Evolutionary conservation across 2,888 invertebrate species (phyloP).

Genomic region (Phoenoteleia sp.): DNA sequence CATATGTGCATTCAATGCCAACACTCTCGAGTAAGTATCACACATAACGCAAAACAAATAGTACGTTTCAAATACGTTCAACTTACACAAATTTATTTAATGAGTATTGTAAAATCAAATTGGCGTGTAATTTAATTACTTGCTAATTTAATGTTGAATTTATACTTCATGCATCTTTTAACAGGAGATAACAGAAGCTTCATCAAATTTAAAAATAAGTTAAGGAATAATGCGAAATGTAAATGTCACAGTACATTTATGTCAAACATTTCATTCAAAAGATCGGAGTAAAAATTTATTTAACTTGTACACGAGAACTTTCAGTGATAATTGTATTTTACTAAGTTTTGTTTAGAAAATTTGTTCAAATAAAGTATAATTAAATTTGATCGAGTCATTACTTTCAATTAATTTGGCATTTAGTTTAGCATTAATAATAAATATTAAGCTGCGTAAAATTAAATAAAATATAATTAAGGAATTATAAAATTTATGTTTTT

Average conservation of each 20-base stretch:
- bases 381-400: too few species aligned
- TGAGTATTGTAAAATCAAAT: constrained; percentile 10
- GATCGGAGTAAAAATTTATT: constrained; percentile 26
- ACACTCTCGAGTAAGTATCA: too few species aligned
- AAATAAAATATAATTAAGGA: constrained; percentile 10
- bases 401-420: too few species aligned
- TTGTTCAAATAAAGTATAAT: too few species aligned
- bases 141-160: background rate
- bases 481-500: constrained; percentile 42
- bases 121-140: background rate
- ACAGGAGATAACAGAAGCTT: background rate
- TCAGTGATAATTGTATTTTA: too few species aligned
- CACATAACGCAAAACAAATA: background rate
- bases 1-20: too few species aligned
- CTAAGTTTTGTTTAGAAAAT: too few species aligned
- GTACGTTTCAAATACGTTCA: background rate
- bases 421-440: too few species aligned
- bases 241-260: too few species aligned
- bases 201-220: background rate
- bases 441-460: too few species aligned
- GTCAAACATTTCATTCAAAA: background rate
- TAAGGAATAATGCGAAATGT: background rate
- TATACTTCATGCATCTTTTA: background rate
- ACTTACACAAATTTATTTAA: background rate
- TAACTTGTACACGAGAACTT: too few species aligned